A percentile compares a stretch with the other conserved stretches of the same genome.
Evolutionary conservation across 2,888 invertebrate species (phyloP).

Genomic region (Phalera bucephala): DNA sequence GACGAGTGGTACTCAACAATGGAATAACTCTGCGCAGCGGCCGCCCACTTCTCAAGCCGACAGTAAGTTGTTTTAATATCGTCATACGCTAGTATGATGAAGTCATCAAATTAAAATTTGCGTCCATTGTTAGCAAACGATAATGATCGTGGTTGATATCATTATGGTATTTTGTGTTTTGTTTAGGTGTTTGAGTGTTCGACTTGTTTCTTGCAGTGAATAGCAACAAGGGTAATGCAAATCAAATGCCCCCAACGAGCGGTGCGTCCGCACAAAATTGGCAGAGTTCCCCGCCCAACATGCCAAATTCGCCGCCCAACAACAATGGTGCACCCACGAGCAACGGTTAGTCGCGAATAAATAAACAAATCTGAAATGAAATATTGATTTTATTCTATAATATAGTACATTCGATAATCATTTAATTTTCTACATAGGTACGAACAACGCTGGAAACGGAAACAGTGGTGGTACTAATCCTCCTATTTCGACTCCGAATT

Average conservation of each 20-base stretch:
- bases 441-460: conserved; percentile 65
- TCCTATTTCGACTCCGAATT: conserved; percentile 57
- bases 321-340: conserved; percentile 73
- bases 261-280: conserved; percentile 68
- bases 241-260: conserved; percentile 71
- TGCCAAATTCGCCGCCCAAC: conserved; percentile 76
- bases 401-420: not conserved
- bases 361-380: conserved; percentile 4
- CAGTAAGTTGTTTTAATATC: conserved; percentile 61
- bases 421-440: conserved; percentile 43
- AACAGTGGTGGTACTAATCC: conserved; percentile 76
- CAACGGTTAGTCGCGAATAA: conserved; percentile 55
- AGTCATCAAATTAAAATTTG: conserved; percentile 39
- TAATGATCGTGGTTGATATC: conserved; percentile 26
- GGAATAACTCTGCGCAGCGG: conserved; percentile 75
- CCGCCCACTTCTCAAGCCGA: conserved; percentile 80
- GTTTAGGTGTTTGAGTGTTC: conserved; percentile 22
- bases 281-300: conserved; percentile 71
- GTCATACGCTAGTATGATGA: conserved; percentile 30
- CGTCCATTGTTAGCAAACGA: conserved; percentile 28
- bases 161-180: conserved; percentile 15
- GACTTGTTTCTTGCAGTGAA: conserved; percentile 66
- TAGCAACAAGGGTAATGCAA: conserved; percentile 75
- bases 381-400: not conserved
- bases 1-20: conserved; percentile 77